Evolutionary conservation across 1,140 invertebrate genomes (phyloP), one percentile per base, ranked within the genome.

Genomic region (Dufourea novaeangliae): DNA sequence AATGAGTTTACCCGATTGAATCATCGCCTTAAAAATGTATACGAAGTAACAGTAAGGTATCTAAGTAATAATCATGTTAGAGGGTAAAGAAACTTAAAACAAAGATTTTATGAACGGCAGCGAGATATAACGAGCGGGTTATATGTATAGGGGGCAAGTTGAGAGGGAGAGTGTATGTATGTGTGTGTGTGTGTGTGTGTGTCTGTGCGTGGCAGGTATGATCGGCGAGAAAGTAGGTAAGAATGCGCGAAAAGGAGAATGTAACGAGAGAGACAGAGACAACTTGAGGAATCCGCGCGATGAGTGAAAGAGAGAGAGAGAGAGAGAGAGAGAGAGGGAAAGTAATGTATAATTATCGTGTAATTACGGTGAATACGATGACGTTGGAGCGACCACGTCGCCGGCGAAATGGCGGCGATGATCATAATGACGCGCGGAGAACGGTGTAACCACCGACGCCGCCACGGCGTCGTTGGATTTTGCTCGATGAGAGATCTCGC

Each of bases 11-110:
- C 90, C 90, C 91, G 88, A 92, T 93, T 93, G 90, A 93, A 93
- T 93, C 91, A 93, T 93, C 92, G 92, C 92, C 92, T 93, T 93
- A 93, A 93, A 92, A 92, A 92, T 93, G 92, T 93, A 93, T 93
- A 93, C 92, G 92, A 93, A 93, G 86, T 93, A 92, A 92, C 90
- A 88, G 82, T 91, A 92, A 93, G 91, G 88, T 93, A 92, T 91
- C 87, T 92, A 92, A 92, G 88, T 92, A 92, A 92, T 93, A 91
- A 92, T 91, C 91, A 91, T 88, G 86, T 91, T 93, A 92, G 90
- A 91, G 85, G 88, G 86, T 90, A 90, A 85, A 78, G 56, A 67
- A 85, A 87, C 79, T 72, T 87, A 86, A 87, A 88, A 90, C 81
- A 89, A 91, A 92, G 90, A 91, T 92, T 93, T 90, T 92, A 92